Conservation (phyloP, 2,113 vertebrate genomes). For the Siniperca chuatsi region DNA sequence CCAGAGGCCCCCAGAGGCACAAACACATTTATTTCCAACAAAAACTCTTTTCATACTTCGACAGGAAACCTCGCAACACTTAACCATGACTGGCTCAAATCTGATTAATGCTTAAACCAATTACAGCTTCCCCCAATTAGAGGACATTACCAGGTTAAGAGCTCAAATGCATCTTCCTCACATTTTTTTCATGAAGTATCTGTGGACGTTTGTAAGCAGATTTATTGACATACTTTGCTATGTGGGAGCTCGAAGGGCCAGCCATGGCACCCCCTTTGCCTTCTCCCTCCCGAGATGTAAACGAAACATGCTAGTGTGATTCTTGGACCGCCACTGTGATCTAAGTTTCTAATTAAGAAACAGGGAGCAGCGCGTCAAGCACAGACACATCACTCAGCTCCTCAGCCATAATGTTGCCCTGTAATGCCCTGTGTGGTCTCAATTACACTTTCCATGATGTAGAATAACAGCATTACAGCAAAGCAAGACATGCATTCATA, state of each 20-base stretch:
- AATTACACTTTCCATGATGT: slow-evolving; percentile 81
- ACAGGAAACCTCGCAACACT: slow-evolving; percentile 77
- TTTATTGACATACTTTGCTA: slow-evolving; percentile 60
- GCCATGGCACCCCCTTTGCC: slow-evolving; percentile 1
- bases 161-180: slow-evolving; percentile 78
- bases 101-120: slow-evolving; percentile 85
- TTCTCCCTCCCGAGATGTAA: slow-evolving; percentile 30
- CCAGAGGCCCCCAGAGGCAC: slow-evolving; percentile 83
- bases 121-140: slow-evolving; percentile 85
- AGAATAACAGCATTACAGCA: slow-evolving; percentile 82
- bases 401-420: slow-evolving; percentile 68
- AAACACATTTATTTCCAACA: slow-evolving; percentile 88
- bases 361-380: slow-evolving; percentile 58
- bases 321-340: slow-evolving; percentile 58
- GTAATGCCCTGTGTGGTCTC: slow-evolving; percentile 79
- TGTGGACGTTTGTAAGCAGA: slow-evolving; percentile 64
- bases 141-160: slow-evolving; percentile 83
- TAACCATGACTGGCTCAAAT: slow-evolving; percentile 75
- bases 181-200: slow-evolving; percentile 65
- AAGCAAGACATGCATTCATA: slow-evolving; percentile 81
- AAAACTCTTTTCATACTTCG: slow-evolving; percentile 81
- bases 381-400: slow-evolving; percentile 74
- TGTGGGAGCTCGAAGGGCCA: slow-evolving; percentile 17
- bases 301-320: slow-evolving; percentile 59
- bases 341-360: slow-evolving; percentile 81